phyloP scores from a whole-genome alignment of 2,888 invertebrate genomes.

The Tineola bisselliella region DNA sequence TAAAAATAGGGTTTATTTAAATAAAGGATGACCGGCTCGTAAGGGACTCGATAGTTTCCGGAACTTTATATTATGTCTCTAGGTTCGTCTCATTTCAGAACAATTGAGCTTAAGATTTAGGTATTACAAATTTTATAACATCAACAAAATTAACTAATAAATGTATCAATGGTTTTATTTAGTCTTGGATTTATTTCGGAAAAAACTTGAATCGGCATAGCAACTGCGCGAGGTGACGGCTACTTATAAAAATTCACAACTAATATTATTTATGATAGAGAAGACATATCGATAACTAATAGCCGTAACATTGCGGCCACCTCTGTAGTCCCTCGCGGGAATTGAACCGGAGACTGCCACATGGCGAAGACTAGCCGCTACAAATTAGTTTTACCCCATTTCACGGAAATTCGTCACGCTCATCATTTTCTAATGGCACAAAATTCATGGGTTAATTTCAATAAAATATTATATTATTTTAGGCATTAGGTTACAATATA shows the following conservation, averaged over 20 bases:
- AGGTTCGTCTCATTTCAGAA: background rate
- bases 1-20: constrained; percentile 69
- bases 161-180: too few relatives aligned
- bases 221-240: too few relatives aligned
- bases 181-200: too few relatives aligned
- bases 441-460: constrained; percentile 6
- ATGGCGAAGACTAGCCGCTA: constrained; percentile 42
- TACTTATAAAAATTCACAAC: constrained; percentile 26
- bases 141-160: too few relatives aligned
- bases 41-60: constrained; percentile 23
- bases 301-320: constrained; percentile 59
- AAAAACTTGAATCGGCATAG: too few relatives aligned
- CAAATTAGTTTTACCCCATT: constrained; percentile 62
- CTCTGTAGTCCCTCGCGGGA: constrained; percentile 51
- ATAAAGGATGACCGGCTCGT: constrained; percentile 61
- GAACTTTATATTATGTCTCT: background rate
- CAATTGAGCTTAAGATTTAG: too few relatives aligned
- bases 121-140: too few relatives aligned
- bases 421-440: constrained; percentile 12
- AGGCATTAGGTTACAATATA: too few relatives aligned
- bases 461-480: background rate
- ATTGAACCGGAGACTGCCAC: constrained; percentile 48
- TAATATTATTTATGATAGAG: constrained; percentile 54
- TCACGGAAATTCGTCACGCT: constrained; percentile 57
- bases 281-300: constrained; percentile 63